Evolutionary conservation across 2,797 vertebrate species (phyloP).

Genomic region (Sebastes steindachneri): DNA sequence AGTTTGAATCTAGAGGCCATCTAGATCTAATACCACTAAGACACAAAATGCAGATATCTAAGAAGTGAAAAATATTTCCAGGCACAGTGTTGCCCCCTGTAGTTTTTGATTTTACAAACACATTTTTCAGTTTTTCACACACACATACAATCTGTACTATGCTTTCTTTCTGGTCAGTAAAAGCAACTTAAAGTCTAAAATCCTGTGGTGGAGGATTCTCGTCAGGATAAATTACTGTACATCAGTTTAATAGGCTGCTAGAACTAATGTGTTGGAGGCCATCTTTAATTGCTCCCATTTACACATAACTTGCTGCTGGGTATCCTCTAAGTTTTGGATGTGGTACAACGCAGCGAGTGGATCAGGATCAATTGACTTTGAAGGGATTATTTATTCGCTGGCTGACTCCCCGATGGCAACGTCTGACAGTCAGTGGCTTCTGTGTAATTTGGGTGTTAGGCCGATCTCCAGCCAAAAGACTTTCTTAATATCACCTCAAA

Average conservation of each 20-base stretch:
- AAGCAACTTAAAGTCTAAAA: not conserved
- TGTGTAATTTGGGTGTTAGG: conserved; percentile 35
- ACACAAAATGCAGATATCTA: not conserved
- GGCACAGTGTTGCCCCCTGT: not conserved
- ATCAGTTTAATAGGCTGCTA: not conserved
- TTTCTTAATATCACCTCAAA: conserved; percentile 24
- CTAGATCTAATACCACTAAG: not conserved
- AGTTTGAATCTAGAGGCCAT: not conserved
- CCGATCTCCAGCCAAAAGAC: conserved; percentile 20
- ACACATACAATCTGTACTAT: not conserved
- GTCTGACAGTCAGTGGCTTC: conserved; percentile 27
- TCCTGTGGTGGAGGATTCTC: not conserved
- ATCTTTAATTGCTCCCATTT: conserved; percentile 14
- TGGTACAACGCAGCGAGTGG: not conserved
- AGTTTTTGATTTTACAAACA: not conserved
- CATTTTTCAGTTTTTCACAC: not conserved
- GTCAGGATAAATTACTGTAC: not conserved
- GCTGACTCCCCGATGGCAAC: conserved; percentile 23
- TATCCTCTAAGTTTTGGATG: conserved; percentile 3
- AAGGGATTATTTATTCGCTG: conserved; percentile 51
- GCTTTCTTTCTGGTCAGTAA: not conserved
- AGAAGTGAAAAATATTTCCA: not conserved
- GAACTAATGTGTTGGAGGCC: not conserved
- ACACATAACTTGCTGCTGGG: conserved; percentile 8
- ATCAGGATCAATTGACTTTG: conserved; percentile 43